A percentile compares a stretch with the other conserved stretches of the same genome.
phyloP scores from a whole-genome alignment of 2,113 vertebrate genomes.

The Amblyornis subalaris region DNA sequence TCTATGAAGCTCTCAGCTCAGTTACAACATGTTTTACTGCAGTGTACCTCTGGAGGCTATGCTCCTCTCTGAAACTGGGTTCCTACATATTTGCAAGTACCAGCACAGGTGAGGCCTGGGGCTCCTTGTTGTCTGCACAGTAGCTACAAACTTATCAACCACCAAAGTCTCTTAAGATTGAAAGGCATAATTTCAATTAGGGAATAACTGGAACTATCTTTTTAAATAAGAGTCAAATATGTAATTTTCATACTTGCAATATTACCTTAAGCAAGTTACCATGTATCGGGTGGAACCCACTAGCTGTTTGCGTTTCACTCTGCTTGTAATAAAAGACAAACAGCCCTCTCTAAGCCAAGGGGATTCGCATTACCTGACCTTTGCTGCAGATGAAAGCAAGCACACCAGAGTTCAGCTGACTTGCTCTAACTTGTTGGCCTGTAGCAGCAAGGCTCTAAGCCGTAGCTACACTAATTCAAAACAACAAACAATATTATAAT shows the following conservation, averaged over 20 bases:
- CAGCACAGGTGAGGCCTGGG: not conserved
- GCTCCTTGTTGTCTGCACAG: not conserved
- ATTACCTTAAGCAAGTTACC: not conserved
- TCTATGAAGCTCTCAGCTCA: not conserved
- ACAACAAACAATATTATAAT: not conserved
- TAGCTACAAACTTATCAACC: not conserved
- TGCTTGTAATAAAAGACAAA: not conserved
- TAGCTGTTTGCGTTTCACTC: not conserved
- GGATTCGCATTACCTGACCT: not conserved
- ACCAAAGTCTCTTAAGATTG: not conserved
- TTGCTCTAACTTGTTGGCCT: slow-evolving; percentile 1
- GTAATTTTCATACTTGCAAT: not conserved
- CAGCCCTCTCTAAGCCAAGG: not conserved
- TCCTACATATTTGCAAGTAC: not conserved
- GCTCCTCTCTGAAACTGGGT: not conserved
- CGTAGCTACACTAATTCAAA: not conserved
- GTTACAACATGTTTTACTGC: not conserved
- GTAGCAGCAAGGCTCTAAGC: slow-evolving; percentile 1
- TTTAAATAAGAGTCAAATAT: not conserved
- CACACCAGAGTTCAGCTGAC: not conserved
- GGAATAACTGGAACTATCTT: not conserved
- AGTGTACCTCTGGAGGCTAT: not conserved
- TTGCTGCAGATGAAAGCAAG: not conserved
- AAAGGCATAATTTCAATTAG: not conserved
- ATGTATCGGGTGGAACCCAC: not conserved